Evolutionary conservation across 1,140 invertebrate species (phyloP).

Genomic region (Schlechtendalia chinensis): DNA sequence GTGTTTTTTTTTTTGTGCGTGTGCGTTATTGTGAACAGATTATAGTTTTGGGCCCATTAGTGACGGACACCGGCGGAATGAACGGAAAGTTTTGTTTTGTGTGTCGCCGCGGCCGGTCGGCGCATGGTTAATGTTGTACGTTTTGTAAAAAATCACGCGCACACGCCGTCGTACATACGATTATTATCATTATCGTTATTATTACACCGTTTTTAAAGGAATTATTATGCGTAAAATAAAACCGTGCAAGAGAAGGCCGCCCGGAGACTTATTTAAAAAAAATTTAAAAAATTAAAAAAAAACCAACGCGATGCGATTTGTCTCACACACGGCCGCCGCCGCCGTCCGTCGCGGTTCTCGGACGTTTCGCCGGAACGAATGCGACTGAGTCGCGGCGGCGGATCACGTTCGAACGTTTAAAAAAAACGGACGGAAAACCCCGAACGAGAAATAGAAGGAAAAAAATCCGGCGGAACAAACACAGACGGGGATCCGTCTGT

Average conservation of each 20-base stretch:
- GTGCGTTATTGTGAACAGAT: constrained; percentile 32
- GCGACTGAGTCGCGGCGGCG: too few relatives aligned
- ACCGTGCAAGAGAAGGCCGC: constrained; percentile 43
- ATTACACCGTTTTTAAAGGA: constrained; percentile 24
- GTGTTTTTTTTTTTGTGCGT: constrained; percentile 3
- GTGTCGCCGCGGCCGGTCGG: constrained; percentile 29
- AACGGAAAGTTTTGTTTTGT: constrained; percentile 48
- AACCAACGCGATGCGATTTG: constrained; percentile 46
- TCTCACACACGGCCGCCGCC: constrained; percentile 41
- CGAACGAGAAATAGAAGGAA: too few relatives aligned
- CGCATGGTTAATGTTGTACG: constrained; percentile 46
- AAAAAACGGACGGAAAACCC: too few relatives aligned
- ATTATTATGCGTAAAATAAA: constrained; percentile 26
- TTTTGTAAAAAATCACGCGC: constrained; percentile 49
- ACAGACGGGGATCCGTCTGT: too few relatives aligned
- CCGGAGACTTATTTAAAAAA: constrained; percentile 40
- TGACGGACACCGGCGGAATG: constrained; percentile 44
- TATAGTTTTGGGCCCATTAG: constrained; percentile 45
- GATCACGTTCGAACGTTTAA: too few relatives aligned
- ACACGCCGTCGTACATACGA: constrained; percentile 45
- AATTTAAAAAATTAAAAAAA: constrained; percentile 31
- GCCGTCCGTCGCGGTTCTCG: constrained; percentile 12
- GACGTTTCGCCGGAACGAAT: constrained; percentile 47
- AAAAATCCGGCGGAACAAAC: too few relatives aligned
- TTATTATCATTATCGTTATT: constrained; percentile 44